These are phyloP conservation scores for Dendrocincla tyrannina DNA, from an alignment of 2,797 vertebrate genomes.

Conservation along the genomic window DNA sequence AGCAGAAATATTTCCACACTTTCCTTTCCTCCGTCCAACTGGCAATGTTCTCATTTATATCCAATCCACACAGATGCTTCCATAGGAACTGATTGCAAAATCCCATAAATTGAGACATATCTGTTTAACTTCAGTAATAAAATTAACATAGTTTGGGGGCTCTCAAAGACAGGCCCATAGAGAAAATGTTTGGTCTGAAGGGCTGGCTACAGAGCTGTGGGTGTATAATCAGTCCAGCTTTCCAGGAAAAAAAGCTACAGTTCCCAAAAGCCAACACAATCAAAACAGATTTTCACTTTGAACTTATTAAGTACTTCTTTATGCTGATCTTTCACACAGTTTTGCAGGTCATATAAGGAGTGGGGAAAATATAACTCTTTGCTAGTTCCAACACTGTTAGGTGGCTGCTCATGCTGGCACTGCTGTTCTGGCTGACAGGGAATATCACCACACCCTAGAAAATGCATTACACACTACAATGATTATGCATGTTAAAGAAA, in stretches of 20 bases:
- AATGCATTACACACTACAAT: conserved; percentile 13
- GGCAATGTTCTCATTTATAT: neutral
- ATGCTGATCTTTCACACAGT: neutral
- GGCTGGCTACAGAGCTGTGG: neutral
- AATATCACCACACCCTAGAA: conserved; percentile 39
- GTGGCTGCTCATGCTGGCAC: neutral
- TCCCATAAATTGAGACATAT: neutral
- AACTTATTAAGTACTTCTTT: neutral
- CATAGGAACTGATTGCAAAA: neutral
- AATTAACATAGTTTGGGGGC: neutral
- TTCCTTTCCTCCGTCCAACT: neutral
- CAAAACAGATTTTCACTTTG: neutral
- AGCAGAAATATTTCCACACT: neutral
- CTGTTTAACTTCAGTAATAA: neutral
- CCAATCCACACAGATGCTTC: neutral
- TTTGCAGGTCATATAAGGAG: neutral
- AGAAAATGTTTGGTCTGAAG: neutral
- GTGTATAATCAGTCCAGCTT: neutral
- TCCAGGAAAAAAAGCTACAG: neutral
- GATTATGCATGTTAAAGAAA: conserved; percentile 28
- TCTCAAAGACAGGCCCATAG: neutral
- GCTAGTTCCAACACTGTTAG: neutral
- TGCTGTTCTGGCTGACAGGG: conserved; percentile 30
- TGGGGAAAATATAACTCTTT: neutral
- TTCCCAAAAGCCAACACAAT: neutral